Evolutionary conservation across 2,888 invertebrate genomes (phyloP), one percentile per base, ranked within the genome.

Genomic region (Clunio marinus): DNA sequence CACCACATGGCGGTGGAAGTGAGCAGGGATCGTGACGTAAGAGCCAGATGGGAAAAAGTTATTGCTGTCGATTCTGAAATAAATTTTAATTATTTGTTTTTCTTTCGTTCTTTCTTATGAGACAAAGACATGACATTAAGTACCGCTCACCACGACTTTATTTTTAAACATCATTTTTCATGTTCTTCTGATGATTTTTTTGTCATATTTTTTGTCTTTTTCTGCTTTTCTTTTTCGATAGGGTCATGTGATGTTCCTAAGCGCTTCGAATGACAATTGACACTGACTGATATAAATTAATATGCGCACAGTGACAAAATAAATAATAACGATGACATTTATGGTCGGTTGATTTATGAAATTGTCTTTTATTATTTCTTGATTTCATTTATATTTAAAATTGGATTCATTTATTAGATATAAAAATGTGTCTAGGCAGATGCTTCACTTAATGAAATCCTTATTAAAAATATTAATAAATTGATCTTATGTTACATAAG

Each of bases 211-310:
- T 17, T 7, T 55, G 5, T 27, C 3, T 45, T 45, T 45, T 45
- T 7, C 32, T 4, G 10, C 10, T 4, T n/a, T 25, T 57, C 25
- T 15, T 62, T 55, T 20, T 35, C 24, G 22, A 25, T n/a, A 22
- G 66, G 66, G 63, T 65, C 66, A 66, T 66, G 55, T 41, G 45
- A 63, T 63, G 13, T 63, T 3, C 17, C 25, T 20, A 45, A 27
- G 41, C 3, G 51, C 5, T 51, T 51, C 20, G 17, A 51, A 51
- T 51, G 51, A 51, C 51, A 51, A 51, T 51, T 68, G 68, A 68
- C 68, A 58, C 58, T 58, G 68, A 68, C 35, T 57, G 68, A 68
- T 57, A 58, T 58, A 68, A 68, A 68, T 68, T 68, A 68, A 46
- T 58, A 58, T 68, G 46, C 58, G 37, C 55, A 25, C 25, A 17